A percentile compares a stretch with the other conserved stretches of the same genome.
These are phyloP conservation scores for Nanorana parkeri DNA, from an alignment of 2,113 vertebrate species.

Conservation along the genomic window DNA sequence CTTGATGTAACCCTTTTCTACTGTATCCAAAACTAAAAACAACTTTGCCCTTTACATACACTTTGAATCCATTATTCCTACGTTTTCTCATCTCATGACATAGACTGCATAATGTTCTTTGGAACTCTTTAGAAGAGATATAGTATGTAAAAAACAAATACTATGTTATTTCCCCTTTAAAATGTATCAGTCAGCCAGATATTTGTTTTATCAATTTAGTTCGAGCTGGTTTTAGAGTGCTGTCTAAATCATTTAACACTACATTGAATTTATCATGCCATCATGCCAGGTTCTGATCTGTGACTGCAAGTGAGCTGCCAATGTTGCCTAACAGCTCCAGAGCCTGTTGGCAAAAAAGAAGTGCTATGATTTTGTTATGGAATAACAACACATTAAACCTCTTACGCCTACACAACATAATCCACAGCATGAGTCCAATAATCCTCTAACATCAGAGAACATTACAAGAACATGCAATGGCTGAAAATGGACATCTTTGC, in stretches of 20 bases:
- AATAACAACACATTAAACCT: constrained; percentile 52
- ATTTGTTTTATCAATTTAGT: background rate
- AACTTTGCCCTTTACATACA: too few relatives aligned
- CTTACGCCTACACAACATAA: constrained; percentile 37
- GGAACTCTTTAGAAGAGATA: too few relatives aligned
- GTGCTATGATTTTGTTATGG: constrained; percentile 43
- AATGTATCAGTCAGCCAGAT: background rate
- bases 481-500: background rate
- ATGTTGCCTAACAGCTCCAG: background rate
- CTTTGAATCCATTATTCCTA: too few relatives aligned
- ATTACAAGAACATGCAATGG: constrained; percentile 22
- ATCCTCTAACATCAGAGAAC: constrained; percentile 36
- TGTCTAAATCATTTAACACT: background rate
- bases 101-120: too few relatives aligned
- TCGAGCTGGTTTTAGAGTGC: background rate
- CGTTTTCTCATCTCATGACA: too few relatives aligned
- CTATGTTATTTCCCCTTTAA: too few relatives aligned
- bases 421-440: constrained; percentile 26
- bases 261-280: background rate
- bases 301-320: background rate
- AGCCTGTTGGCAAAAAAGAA: constrained; percentile 14
- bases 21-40: too few relatives aligned
- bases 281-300: background rate
- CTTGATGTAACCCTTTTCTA: too few relatives aligned
- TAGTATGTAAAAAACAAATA: too few relatives aligned